Conservation (phyloP, 2,113 vertebrate species). For the Esox niger region DNA sequence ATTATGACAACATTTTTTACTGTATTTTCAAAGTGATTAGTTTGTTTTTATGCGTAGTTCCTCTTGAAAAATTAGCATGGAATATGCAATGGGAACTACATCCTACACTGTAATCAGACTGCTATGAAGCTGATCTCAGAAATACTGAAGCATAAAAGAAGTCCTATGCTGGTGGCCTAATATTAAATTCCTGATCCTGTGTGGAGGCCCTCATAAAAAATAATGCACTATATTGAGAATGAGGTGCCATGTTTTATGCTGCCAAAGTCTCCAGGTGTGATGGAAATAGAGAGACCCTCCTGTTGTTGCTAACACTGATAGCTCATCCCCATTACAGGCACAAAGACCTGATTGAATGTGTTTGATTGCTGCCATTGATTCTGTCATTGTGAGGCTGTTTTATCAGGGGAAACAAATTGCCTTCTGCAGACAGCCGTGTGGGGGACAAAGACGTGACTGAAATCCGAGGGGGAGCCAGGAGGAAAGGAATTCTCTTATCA, state of each 20-base stretch:
- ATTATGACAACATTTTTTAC: no score
- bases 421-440: slow-evolving; percentile 35
- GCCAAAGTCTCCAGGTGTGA: neutral
- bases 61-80: no score
- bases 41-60: no score
- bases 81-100: no score
- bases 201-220: no score
- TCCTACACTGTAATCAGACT: no score
- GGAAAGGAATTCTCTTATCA: slow-evolving; percentile 12
- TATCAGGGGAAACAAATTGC: slow-evolving; percentile 59
- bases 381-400: slow-evolving; percentile 48
- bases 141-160: no score
- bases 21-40: no score
- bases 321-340: slow-evolving; percentile 40
- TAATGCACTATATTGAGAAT: no score
- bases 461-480: slow-evolving; percentile 25
- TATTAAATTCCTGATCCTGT: neutral
- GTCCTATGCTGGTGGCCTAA: no score
- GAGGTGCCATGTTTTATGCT: no score
- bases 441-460: slow-evolving; percentile 40
- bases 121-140: no score
- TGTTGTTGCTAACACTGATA: slow-evolving; percentile 23
- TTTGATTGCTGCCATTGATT: slow-evolving; percentile 61
- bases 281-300: neutral
- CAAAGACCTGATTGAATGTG: slow-evolving; percentile 53